These are phyloP conservation scores for Pseudochromis fuscus DNA, from an alignment of 2,797 vertebrate genomes.

Conservation along the genomic window DNA sequence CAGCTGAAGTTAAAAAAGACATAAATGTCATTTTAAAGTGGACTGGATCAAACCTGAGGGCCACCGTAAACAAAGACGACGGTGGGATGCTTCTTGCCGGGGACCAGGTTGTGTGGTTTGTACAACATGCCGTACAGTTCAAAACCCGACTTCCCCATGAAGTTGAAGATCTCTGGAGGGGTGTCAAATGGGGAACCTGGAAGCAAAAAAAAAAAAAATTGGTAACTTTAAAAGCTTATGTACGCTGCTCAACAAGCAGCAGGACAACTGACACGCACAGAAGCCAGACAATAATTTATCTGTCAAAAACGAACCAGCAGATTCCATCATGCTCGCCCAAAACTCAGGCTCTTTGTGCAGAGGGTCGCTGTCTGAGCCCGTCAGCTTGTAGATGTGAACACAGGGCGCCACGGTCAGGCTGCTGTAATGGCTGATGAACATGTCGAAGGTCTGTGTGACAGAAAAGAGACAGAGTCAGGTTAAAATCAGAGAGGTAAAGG, in stretches of 20 bases:
- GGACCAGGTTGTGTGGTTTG: constrained; percentile 91
- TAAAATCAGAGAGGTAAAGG: too few species aligned
- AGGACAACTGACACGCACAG: neutral
- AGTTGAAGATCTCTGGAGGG: constrained; percentile 94
- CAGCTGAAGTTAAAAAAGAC: too few species aligned
- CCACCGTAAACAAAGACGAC: constrained; percentile 96
- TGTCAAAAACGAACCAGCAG: constrained; percentile 82
- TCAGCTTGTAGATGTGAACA: constrained; percentile 94
- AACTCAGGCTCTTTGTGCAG: constrained; percentile 92
- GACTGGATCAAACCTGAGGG: constrained; percentile 88
- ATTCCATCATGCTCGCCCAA: constrained; percentile 98
- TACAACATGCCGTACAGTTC: constrained; percentile 95
- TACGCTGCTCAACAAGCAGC: too few species aligned
- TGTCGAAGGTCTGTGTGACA: constrained; percentile 90
- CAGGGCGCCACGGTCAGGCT: constrained; percentile 91
- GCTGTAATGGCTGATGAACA: constrained; percentile 98
- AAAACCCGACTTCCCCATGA: constrained; percentile 90
- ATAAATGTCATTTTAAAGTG: neutral
- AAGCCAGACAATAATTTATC: neutral
- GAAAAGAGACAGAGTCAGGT: constrained; percentile 1
- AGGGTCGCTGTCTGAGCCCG: constrained; percentile 83
- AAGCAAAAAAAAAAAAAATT: neutral
- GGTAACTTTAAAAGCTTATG: neutral
- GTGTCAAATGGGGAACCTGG: constrained; percentile 89
- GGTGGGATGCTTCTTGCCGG: constrained; percentile 93